Evolutionary conservation across 2,797 vertebrate genomes (phyloP), one percentile per base, ranked within the genome.

Genomic region (Artibeus jamaicensis): DNA sequence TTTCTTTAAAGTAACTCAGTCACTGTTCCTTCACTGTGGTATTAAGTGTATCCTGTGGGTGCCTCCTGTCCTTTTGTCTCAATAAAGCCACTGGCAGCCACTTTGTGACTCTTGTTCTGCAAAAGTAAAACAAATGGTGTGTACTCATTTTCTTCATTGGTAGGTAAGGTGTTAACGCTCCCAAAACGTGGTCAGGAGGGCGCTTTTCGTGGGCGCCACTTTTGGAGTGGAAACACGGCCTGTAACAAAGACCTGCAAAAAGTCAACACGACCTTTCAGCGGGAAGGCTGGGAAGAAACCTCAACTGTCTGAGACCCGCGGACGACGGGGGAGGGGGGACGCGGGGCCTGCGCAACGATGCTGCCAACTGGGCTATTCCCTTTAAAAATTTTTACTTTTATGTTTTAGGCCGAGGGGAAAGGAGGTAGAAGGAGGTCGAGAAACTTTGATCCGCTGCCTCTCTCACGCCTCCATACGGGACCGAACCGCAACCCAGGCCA

Each of bases 1-100:
- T 37, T 37, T 37, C 6, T 70, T 16, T 73, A 57, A 48, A 22
- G 5, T 71, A 53, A 48, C 12, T 37, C 21, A 53, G 42, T 29
- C 59, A 5, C 82, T 95, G 46, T 71, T 24, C 55, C 22, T 32
- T 86, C 39, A 12, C 70, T 70, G 21, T 91, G 78, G 50, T 76
- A 44, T 86, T 71, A 44, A 19, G 29, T 95, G 9, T 42, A 37
- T 62, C 94, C 92, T 95, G 92, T 93, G 92, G 93, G 84, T 21
- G 8, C 39, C 22, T 85, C 57, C 32, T 65, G 48, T 46, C 34
- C 16, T 53, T 71, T 48, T 76, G 59, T 77, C 53, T 83, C 19
- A 44, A 6, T 10, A 15, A 73, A 86, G 77, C 39, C 16, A n/a
- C 73, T 11, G 8, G 46, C 50, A 74, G 70, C 76, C 53, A 26